Base-by-base conservation (phyloP, 2,888 invertebrate genomes). In the Habroteleia sp. region DNA sequence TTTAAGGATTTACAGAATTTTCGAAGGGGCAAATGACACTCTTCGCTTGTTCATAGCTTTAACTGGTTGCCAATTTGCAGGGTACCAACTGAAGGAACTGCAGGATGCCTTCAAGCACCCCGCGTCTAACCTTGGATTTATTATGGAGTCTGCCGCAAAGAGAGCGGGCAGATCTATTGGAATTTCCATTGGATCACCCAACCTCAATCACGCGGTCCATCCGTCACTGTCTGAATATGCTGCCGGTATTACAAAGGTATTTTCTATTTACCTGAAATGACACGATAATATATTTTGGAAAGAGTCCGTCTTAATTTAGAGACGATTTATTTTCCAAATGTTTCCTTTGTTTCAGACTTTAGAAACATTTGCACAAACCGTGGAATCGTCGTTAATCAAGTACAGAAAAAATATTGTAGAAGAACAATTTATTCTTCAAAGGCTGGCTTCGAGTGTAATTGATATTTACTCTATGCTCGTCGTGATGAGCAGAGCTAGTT, bases 11-110 rank as follows among this genome's bases (percentile, higher is more conserved):
- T 99, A 99, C 92, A 92, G 98, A 86, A 99, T 99, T 86, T 99
- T 99, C 89, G 99, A 99, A 90, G 99, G 99, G 83, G 97, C 98
- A 80, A 99, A 99, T 88, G 99, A 99, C 86, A 97, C 99, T 88
- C 92, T 99, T 79, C 91, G 98, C 20, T 91, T 99, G 44, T 99
- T 99, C 90, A 94, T 99, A 48, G 97, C 98, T 8, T 91, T 99
- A 8, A 98, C 98, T 29, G 94, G 95, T 79, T 94, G 97, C 79
- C 96, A 98, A 90, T 95, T 94, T 91, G 98, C 98, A 35, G 99
- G 99, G 37, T 92, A 94, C 69, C 96, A 97, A 89, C 91, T 99
- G 76, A 94, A 94, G 89, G 97, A 98, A 89, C 89, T 98, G 72
- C 97, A 97, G 90, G 95, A 93, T 79, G 98, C 98, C 0, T 94